phyloP scores from a whole-genome alignment of 2,113 vertebrate genomes.

The Scytalopus superciliaris region DNA sequence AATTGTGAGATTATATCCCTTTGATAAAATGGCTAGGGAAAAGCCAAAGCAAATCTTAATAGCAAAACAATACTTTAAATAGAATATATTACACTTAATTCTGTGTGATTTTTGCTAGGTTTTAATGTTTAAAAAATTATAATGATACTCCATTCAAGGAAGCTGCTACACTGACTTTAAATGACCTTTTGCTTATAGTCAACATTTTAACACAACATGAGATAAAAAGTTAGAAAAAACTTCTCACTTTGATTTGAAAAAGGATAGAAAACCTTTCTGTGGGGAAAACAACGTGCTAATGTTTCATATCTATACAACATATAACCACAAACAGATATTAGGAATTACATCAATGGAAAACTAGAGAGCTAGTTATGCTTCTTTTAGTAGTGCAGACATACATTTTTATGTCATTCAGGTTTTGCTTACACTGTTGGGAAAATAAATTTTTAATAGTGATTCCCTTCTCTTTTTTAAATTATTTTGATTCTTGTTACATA shows the following conservation, averaged over 20 bases:
- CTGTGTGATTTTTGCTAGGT: neutral
- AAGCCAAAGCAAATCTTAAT: conserved; percentile 44
- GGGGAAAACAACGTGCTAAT: neutral
- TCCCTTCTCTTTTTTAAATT: neutral
- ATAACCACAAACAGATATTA: neutral
- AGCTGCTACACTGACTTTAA: neutral
- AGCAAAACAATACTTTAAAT: conserved; percentile 51
- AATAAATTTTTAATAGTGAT: neutral
- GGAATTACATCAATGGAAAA: neutral
- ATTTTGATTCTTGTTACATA: neutral
- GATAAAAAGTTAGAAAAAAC: neutral
- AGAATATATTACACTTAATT: neutral
- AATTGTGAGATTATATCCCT: conserved; percentile 58
- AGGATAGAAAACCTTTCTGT: neutral
- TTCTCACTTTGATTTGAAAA: neutral
- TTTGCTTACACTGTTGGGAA: neutral
- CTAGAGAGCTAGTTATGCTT: neutral
- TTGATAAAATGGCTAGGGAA: neutral
- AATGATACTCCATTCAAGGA: neutral
- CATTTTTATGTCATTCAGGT: neutral
- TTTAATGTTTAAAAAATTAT: neutral
- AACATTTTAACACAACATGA: neutral
- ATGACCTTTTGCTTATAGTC: neutral
- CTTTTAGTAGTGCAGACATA: neutral
- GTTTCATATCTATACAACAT: neutral